phyloP scores from a whole-genome alignment of 2,113 vertebrate genomes.

The Columba janthina region DNA sequence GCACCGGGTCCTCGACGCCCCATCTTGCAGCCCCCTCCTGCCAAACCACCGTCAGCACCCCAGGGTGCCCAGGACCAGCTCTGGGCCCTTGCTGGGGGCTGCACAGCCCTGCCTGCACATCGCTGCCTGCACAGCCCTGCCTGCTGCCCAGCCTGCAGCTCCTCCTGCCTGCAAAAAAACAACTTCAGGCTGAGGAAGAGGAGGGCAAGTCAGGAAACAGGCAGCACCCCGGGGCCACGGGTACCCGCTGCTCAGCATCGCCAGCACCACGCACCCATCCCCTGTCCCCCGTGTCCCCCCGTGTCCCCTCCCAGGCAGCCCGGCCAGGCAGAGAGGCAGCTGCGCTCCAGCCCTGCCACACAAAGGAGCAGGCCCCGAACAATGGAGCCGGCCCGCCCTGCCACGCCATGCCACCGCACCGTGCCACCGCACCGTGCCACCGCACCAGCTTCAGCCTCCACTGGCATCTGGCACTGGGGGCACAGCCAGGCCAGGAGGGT shows the following conservation, averaged over 20 bases:
- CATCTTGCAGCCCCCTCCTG: background rate
- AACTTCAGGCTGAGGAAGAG: background rate
- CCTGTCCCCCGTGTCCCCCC: too few relatives aligned
- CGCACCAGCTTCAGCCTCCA: background rate
- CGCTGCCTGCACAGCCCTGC: background rate
- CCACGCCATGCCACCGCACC: background rate
- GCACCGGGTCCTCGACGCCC: fast-evolving
- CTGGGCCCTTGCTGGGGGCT: background rate
- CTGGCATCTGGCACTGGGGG: background rate
- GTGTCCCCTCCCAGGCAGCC: background rate
- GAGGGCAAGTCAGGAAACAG: background rate
- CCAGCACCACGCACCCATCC: background rate
- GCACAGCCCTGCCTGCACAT: background rate
- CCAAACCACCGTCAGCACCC: background rate
- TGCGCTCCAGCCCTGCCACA: background rate
- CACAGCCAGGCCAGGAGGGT: background rate
- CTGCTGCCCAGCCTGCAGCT: background rate
- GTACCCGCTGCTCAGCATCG: background rate
- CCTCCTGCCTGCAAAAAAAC: background rate
- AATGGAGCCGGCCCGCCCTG: slow-evolving; percentile 42
- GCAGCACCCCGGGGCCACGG: background rate
- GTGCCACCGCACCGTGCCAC: background rate
- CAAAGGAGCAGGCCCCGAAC: slow-evolving; percentile 47
- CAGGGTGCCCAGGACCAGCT: fast-evolving
- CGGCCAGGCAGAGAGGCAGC: background rate